phyloP scores from a whole-genome alignment of 2,113 vertebrate species.

The Dermatemys mawii region DNA sequence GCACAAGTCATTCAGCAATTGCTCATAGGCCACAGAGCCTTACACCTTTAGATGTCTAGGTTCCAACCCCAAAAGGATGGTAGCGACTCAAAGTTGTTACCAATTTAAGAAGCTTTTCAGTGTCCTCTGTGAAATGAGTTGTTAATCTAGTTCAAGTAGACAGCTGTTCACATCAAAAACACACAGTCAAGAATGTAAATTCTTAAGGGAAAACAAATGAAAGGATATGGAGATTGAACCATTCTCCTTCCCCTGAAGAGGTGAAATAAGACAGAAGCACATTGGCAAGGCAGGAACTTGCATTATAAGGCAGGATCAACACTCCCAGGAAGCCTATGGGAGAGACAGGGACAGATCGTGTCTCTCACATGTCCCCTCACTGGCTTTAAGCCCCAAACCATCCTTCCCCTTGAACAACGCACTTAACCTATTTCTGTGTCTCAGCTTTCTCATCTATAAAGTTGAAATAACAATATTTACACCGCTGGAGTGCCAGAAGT shows the following conservation, averaged over 20 bases:
- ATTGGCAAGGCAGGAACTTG: background rate
- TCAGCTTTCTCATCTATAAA: constrained; percentile 10
- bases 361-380: background rate
- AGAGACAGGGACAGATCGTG: background rate
- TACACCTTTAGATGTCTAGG: background rate
- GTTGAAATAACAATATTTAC: constrained; percentile 4
- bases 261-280: background rate
- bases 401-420: background rate
- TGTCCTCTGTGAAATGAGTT: background rate
- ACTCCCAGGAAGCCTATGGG: background rate
- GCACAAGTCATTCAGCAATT: background rate
- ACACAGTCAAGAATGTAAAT: background rate
- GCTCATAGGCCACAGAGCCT: background rate
- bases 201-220: background rate
- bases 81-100: background rate
- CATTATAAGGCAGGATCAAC: background rate
- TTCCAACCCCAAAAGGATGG: background rate
- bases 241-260: background rate
- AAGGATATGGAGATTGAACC: background rate
- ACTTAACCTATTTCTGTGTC: background rate
- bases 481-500: background rate
- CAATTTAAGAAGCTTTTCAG: background rate
- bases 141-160: background rate
- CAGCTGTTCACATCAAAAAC: background rate
- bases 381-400: constrained; percentile 5